phyloP scores from a whole-genome alignment of 1,140 invertebrate genomes.

The Idris sp. region DNA sequence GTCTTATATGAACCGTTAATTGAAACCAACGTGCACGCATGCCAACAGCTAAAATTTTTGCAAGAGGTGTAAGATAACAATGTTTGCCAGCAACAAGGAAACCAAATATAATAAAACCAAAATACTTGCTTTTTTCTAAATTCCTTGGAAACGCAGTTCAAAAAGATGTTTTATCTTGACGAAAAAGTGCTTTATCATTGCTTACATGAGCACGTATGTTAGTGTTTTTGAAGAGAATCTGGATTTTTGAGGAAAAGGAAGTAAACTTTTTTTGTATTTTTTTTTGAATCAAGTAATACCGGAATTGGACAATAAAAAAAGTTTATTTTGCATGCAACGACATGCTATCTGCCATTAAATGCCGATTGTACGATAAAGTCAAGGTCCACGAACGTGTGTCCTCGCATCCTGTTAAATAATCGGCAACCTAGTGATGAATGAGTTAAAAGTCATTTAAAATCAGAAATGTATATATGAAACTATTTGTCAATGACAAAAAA shows the following conservation, averaged over 20 bases:
- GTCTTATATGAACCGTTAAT: no score
- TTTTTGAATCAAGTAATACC: not conserved
- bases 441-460: slow-evolving; percentile 53
- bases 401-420: slow-evolving; percentile 60
- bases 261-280: no score
- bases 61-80: no score
- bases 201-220: not conserved
- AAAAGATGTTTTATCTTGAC: slow-evolving; percentile 6
- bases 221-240: no score
- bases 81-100: no score
- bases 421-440: slow-evolving; percentile 49
- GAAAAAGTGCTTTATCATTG: slow-evolving; percentile 35
- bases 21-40: no score
- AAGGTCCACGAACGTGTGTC: slow-evolving; percentile 50
- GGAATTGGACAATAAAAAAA: slow-evolving; percentile 28
- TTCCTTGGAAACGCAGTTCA: slow-evolving; percentile 5
- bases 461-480: slow-evolving; percentile 7
- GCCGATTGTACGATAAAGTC: slow-evolving; percentile 55
- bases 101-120: no score
- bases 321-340: slow-evolving; percentile 28
- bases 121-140: no score
- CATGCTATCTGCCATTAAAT: slow-evolving; percentile 35
- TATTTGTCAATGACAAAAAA: slow-evolving; percentile 37
- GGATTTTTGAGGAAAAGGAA: no score
- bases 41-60: no score